phyloP scores from a whole-genome alignment of 1,140 invertebrate genomes.

The Dendrolimus punctatus region DNA sequence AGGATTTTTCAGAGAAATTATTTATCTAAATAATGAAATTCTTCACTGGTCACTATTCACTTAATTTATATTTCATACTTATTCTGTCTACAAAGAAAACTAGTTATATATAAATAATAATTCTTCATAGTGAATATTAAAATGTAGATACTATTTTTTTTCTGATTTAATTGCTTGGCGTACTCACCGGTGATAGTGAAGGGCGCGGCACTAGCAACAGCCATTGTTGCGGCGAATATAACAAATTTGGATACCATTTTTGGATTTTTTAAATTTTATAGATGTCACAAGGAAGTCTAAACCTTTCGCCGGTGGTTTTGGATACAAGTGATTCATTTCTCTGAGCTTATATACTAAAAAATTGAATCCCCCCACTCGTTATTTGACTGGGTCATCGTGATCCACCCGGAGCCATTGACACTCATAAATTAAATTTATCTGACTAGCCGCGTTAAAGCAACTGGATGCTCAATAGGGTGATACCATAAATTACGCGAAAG shows the following conservation, averaged over 20 bases:
- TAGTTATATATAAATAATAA: too few relatives aligned
- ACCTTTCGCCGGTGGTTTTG: constrained; percentile 45
- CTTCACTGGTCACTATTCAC: too few relatives aligned
- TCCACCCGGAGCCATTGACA: constrained; percentile 44
- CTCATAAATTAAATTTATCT: constrained; percentile 43
- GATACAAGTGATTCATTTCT: constrained; percentile 49
- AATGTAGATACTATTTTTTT: too few relatives aligned
- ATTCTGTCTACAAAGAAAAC: too few relatives aligned
- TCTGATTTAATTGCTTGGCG: neutral
- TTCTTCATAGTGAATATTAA: too few relatives aligned
- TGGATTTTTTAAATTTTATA: constrained; percentile 11
- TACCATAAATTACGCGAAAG: constrained; percentile 35
- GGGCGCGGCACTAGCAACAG: constrained; percentile 31
- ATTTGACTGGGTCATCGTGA: constrained; percentile 31
- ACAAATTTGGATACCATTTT: constrained; percentile 41
- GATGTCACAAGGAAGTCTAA: constrained; percentile 13
- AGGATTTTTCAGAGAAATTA: too few relatives aligned
- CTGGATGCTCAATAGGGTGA: constrained; percentile 30
- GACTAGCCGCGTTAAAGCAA: constrained; percentile 46
- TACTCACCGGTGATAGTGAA: constrained; percentile 36
- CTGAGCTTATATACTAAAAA: constrained; percentile 52
- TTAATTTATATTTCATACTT: too few relatives aligned
- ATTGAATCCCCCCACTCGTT: constrained; percentile 40
- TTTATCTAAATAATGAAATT: too few relatives aligned
- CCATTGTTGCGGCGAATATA: constrained; percentile 27